Percentiles rank a stretch among this genome's conserved stretches.
Conservation (phyloP, 1,140 invertebrate genomes). For the Drosophila erecta region DNA sequence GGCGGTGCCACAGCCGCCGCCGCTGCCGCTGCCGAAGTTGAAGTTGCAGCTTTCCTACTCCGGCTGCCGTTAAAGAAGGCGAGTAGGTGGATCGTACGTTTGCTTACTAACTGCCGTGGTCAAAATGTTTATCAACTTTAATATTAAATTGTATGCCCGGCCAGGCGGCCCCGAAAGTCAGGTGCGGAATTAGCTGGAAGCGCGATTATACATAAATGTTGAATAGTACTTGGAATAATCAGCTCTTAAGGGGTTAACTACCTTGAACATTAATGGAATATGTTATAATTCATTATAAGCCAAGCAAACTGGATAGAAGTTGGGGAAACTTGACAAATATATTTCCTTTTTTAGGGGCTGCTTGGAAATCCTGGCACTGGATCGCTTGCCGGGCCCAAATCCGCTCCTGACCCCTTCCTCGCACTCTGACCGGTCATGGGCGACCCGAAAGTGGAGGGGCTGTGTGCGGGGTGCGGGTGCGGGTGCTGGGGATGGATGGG, state of each 20-base stretch:
- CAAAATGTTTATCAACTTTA: constrained; percentile 84
- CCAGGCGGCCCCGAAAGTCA: constrained; percentile 28
- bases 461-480: too few relatives aligned
- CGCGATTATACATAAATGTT: too few relatives aligned
- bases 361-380: too few relatives aligned
- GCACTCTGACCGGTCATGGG: constrained; percentile 66
- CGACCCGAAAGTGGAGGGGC: constrained; percentile 25
- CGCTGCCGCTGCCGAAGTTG: constrained; percentile 40
- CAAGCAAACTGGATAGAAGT: too few relatives aligned
- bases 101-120: constrained; percentile 84
- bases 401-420: constrained; percentile 25
- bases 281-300: too few relatives aligned
- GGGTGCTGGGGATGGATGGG: constrained; percentile 5
- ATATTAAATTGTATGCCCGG: constrained; percentile 83
- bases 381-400: neutral
- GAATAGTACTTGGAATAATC: neutral
- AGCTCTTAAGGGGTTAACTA: too few relatives aligned
- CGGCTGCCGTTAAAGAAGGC: constrained; percentile 78
- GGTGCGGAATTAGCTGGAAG: constrained; percentile 19
- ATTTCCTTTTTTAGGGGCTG: too few relatives aligned
- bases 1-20: constrained; percentile 40
- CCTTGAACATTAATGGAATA: too few relatives aligned
- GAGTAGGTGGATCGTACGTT: constrained; percentile 84
- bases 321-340: too few relatives aligned
- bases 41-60: constrained; percentile 41